Evolutionary conservation across 1,140 invertebrate genomes (phyloP).

Genomic region (Brachionus angularis): DNA sequence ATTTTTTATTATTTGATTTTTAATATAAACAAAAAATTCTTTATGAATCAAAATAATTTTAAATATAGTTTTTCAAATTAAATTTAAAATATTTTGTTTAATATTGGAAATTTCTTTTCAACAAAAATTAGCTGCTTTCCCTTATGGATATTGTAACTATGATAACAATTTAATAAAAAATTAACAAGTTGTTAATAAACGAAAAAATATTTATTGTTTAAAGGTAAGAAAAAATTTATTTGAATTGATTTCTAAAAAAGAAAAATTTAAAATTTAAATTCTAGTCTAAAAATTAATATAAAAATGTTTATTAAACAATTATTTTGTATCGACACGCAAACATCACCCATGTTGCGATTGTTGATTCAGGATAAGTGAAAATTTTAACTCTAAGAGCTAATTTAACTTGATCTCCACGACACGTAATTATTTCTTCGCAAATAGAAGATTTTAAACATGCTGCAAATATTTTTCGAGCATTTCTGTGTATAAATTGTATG

Average conservation of each 20-base stretch:
- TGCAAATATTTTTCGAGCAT: constrained; percentile 54
- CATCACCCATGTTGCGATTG: constrained; percentile 57
- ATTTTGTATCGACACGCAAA: constrained; percentile 47
- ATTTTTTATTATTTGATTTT: no score
- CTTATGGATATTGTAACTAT: no score
- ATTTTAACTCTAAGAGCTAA: constrained; percentile 54
- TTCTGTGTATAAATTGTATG: constrained; percentile 56
- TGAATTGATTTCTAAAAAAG: not conserved
- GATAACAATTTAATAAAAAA: no score
- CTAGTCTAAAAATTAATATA: not conserved
- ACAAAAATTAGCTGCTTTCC: no score
- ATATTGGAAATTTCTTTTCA: no score
- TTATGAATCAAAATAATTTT: no score
- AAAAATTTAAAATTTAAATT: not conserved
- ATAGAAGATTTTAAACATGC: constrained; percentile 52
- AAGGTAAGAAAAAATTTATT: no score
- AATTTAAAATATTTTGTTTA: no score
- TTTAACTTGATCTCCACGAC: constrained; percentile 55
- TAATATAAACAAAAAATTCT: no score
- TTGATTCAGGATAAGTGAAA: constrained; percentile 54
- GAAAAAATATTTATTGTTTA: no score
- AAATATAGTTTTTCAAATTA: no score
- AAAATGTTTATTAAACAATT: constrained; percentile 19
- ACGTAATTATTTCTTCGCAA: constrained; percentile 57
- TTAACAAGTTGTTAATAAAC: no score